Evolutionary conservation across 2,113 vertebrate species (phyloP), one percentile per base, ranked within the genome.

Genomic region (Perccottus glenii): DNA sequence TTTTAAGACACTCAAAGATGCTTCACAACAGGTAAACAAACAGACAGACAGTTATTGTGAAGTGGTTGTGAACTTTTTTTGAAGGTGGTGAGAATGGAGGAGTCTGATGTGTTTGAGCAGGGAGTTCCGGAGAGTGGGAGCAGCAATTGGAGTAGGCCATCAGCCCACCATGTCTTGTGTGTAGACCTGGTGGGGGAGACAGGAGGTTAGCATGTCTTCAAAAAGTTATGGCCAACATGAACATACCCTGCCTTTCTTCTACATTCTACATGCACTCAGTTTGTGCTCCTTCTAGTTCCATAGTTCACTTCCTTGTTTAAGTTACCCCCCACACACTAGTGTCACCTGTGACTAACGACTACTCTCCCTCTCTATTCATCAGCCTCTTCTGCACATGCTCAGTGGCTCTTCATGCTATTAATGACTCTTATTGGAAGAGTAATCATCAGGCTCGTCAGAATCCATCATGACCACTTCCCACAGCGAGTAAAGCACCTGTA

Each of bases 341-440:
- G 91, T 93, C 92, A 89, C 73, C 77, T 86, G 87, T 95, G 93
- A 96, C 88, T 93, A 92, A 95, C 84, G 91, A 93, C 67, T 84
- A 72, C 78, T 63, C 58, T 60, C 82, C 81, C 80, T 62, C 85
- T 87, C 83, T 82, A 93, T 91, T 85, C 87, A 91, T 89, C 90
- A 88, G 67, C 77, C 68, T 55, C 89, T 90, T 81, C 84, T 84
- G 93, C 91, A 94, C 90, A 73, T 74, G 88, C 88, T 90, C 93
- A 93, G 87, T 82, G 90, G 91, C 85, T 89, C 92, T 93, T 96
- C 89, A 90, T 94, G 95, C 92, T 94, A 95, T 95, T 94, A 96
- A 96, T 96, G 95, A 95, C 90, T 93, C 93, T 95, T 93, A 94
- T 95, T 96, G 94, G 94, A 96, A 95, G 94, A 96, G 91, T 93